Percentiles rank a stretch among this genome's conserved stretches.
Conservation (phyloP, 2,888 invertebrate species). For the Blastobasis adustella region DNA sequence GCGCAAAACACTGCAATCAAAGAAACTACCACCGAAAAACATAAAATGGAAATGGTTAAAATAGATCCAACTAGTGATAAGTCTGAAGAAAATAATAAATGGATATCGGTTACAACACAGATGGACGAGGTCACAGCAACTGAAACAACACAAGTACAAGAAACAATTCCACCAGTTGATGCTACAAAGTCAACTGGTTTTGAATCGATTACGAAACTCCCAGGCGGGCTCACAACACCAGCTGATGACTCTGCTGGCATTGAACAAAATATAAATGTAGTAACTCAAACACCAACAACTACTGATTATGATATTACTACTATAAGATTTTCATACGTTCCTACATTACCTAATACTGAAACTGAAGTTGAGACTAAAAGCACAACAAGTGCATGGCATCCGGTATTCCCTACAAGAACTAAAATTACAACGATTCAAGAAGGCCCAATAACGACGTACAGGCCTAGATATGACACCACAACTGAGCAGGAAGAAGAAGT, state of each 20-base stretch:
- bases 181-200: slow-evolving; percentile 53
- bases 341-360: slow-evolving; percentile 39
- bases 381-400: slow-evolving; percentile 43
- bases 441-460: slow-evolving; percentile 55
- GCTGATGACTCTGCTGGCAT: slow-evolving; percentile 43
- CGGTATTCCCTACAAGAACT: slow-evolving; percentile 45
- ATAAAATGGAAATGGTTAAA: slow-evolving; percentile 14
- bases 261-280: slow-evolving; percentile 34
- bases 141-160: slow-evolving; percentile 15
- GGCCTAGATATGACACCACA: slow-evolving; percentile 50
- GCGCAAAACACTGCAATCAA: slow-evolving; percentile 40
- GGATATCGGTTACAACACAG: too few relatives aligned
- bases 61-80: slow-evolving; percentile 19
- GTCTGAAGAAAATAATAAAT: slow-evolving; percentile 15
- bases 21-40: slow-evolving; percentile 25
- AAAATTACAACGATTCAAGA: slow-evolving; percentile 37
- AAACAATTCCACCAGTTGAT: slow-evolving; percentile 45
- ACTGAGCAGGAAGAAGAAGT: slow-evolving; percentile 40
- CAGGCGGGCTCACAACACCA: slow-evolving; percentile 59
- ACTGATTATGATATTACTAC: slow-evolving; percentile 62
- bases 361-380: slow-evolving; percentile 15
- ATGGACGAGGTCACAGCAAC: slow-evolving; percentile 36
- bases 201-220: slow-evolving; percentile 68
- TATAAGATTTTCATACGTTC: slow-evolving; percentile 59
- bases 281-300: slow-evolving; percentile 22